These are phyloP conservation scores for Scomber colias DNA, from an alignment of 2,113 vertebrate species.

Conservation along the genomic window DNA sequence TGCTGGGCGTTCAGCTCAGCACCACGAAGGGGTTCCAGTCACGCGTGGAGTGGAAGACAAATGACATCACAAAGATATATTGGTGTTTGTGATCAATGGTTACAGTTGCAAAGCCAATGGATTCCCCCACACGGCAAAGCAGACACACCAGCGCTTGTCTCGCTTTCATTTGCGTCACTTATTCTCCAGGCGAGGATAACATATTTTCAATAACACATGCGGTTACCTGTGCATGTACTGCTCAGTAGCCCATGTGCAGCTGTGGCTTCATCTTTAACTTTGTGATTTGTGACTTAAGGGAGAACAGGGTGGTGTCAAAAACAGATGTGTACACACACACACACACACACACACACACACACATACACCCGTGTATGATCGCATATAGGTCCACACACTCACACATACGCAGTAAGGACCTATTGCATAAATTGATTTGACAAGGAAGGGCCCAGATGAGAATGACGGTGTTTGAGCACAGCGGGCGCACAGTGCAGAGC, in stretches of 20 bases:
- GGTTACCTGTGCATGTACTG: slow-evolving; percentile 30
- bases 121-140: slow-evolving; percentile 7
- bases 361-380: not conserved
- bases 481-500: slow-evolving; percentile 32
- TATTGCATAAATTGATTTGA: slow-evolving; percentile 63
- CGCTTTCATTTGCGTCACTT: slow-evolving; percentile 30
- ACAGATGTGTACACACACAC: not conserved
- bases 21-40: slow-evolving; percentile 50
- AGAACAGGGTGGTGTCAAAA: slow-evolving; percentile 4
- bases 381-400: not conserved
- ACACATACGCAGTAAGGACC: not conserved
- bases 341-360: not conserved
- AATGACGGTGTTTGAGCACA: slow-evolving; percentile 47
- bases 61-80: slow-evolving; percentile 38
- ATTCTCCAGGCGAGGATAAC: slow-evolving; percentile 22
- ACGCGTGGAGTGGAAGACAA: slow-evolving; percentile 39
- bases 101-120: slow-evolving; percentile 56
- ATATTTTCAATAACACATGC: slow-evolving; percentile 49
- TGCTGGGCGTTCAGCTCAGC: slow-evolving; percentile 38
- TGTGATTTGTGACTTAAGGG: slow-evolving; percentile 51
- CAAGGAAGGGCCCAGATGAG: slow-evolving; percentile 54
- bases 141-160: slow-evolving; percentile 19
- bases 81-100: slow-evolving; percentile 60
- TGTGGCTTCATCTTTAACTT: slow-evolving; percentile 41
- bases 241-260: slow-evolving; percentile 48